phyloP scores from a whole-genome alignment of 2,797 vertebrate species.

The Tiaroga cobitis region DNA sequence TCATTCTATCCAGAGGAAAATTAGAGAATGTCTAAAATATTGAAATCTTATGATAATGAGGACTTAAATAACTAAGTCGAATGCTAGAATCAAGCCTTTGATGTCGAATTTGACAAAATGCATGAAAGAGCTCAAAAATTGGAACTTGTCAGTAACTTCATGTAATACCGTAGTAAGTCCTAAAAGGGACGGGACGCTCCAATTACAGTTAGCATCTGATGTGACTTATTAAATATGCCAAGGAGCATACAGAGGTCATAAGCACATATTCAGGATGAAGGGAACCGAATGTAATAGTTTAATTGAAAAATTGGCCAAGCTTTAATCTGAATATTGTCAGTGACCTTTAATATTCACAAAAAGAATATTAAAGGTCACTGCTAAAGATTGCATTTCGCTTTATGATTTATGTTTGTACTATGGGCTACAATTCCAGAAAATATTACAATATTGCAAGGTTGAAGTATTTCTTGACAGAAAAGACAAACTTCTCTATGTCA shows the following conservation, averaged over 20 bases:
- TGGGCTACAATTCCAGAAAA: conserved; percentile 24
- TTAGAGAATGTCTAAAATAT: conserved; percentile 59
- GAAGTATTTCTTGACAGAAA: conserved; percentile 4
- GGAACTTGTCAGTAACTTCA: conserved; percentile 25
- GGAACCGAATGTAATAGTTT: conserved; percentile 20
- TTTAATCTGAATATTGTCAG: conserved; percentile 43
- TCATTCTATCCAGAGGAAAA: conserved; percentile 58
- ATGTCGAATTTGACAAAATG: conserved; percentile 60
- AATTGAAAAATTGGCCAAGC: conserved; percentile 32
- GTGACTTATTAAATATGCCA: conserved; percentile 32
- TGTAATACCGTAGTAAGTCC: neutral
- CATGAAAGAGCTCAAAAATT: conserved; percentile 37
- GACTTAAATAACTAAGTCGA: conserved; percentile 46
- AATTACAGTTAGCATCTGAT: conserved; percentile 32
- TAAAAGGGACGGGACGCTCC: neutral
- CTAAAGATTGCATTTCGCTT: conserved; percentile 30
- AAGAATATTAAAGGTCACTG: conserved; percentile 43
- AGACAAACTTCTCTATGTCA: neutral
- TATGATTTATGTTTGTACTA: conserved; percentile 43
- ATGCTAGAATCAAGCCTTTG: conserved; percentile 57
- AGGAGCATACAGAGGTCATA: neutral
- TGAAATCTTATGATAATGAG: conserved; percentile 60
- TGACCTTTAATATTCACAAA: conserved; percentile 41
- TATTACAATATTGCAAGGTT: conserved; percentile 20
- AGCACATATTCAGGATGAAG: neutral